phyloP scores from a whole-genome alignment of 1,140 invertebrate species.

The Bombus confusus region DNA sequence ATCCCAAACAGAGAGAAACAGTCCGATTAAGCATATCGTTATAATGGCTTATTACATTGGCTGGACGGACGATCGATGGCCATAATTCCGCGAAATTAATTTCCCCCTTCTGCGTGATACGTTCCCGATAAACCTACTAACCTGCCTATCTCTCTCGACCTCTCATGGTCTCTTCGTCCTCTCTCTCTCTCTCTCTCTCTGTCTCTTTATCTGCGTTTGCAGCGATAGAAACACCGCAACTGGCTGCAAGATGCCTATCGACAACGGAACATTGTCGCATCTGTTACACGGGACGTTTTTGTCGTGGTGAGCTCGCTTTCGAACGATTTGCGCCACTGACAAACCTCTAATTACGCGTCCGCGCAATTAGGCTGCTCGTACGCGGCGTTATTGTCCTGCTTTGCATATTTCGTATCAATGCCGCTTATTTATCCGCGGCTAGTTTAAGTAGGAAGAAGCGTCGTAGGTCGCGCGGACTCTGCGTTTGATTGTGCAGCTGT shows the following conservation, averaged over 20 bases:
- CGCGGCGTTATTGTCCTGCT: neutral
- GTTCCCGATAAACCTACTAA: conserved; percentile 45
- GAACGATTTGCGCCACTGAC: neutral
- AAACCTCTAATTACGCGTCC: conserved; percentile 6
- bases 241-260: conserved; percentile 30
- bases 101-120: conserved; percentile 16
- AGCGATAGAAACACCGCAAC: conserved; percentile 29
- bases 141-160: neutral
- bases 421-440: neutral
- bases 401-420: neutral
- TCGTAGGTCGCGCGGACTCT: neutral
- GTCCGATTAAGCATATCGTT: conserved; percentile 69
- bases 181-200: neutral
- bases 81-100: conserved; percentile 60
- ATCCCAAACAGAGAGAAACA: neutral
- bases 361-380: conserved; percentile 7
- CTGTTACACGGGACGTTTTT: conserved; percentile 21
- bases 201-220: neutral
- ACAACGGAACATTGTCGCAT: conserved; percentile 21
- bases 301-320: neutral
- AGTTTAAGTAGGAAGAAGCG: too few relatives aligned
- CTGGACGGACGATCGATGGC: conserved; percentile 42
- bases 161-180: neutral
- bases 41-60: conserved; percentile 65
- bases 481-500: neutral